Evolutionary conservation across 2,113 vertebrate species (phyloP), one percentile per base, ranked within the genome.

Genomic region (Podarcis cretensis): DNA sequence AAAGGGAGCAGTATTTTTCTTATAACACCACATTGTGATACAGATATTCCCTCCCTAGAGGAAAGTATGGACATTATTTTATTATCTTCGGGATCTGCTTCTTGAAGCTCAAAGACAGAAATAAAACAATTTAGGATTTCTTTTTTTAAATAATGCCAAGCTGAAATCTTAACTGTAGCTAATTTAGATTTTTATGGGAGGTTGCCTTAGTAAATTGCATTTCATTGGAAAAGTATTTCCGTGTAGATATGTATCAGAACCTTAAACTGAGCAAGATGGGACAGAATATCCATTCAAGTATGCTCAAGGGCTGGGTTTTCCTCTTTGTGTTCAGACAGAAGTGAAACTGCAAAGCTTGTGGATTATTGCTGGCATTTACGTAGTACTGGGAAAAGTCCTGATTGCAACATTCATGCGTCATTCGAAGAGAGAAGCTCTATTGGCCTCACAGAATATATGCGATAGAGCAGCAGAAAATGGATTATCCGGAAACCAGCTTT

Each of bases 301-400:
- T 85, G 93, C 63, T 86, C 89, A 91, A 14, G 21, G 84, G 89
- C 92, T 35, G 6, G 54, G 37, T 87, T 96, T 94, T 83, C 91
- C 87, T 71, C 13, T 84, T 16, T 63, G 83, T 85, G 89, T 83
- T 96, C 93, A 95, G 89, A 91, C 65, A 94, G 92, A 93, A 93
- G 79, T 76, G 79, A 90, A 91, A 87, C 86, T 88, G 80, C 37
- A 88, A 75, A 78, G 93, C 81, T 40, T 91, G 91, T 92, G 81
- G 83, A 89, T 71, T 91, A 92, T 89, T 90, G 37, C 81, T 27
- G 79, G 90, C 89, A 90, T 90, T 95, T 87, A 88, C 32, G 0
- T 85, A 86, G 93, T 75, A 16, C 85, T 91, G 87, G 27, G 90
- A 83, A 88, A 94, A 92, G 91, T 94, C 93, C 84, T 71, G 35